These are phyloP conservation scores for Marasmarcha lunaedactyla DNA, from an alignment of 2,888 invertebrate species.

Conservation along the genomic window DNA sequence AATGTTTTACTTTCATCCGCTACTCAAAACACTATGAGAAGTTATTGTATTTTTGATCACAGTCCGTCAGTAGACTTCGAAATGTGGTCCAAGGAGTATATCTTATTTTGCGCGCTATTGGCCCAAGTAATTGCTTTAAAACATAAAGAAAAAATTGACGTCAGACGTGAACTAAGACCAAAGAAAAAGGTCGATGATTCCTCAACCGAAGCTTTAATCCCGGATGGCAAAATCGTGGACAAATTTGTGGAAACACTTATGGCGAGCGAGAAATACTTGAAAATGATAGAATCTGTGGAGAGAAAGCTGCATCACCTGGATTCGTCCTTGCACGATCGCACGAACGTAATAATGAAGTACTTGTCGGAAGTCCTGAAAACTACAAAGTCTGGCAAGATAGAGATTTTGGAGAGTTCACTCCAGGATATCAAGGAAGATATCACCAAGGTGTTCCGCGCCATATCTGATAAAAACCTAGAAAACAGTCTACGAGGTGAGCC, in stretches of 20 bases:
- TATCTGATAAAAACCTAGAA: slow-evolving; percentile 16
- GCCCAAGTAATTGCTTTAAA: too few species aligned
- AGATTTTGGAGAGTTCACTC: slow-evolving; percentile 24
- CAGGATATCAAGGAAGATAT: slow-evolving; percentile 28
- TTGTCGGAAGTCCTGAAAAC: slow-evolving; percentile 34
- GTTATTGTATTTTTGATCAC: too few species aligned
- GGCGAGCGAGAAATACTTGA: slow-evolving; percentile 43
- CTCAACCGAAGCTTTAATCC: slow-evolving; percentile 3
- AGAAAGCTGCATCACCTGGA: slow-evolving; percentile 39
- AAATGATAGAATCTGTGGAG: slow-evolving; percentile 42
- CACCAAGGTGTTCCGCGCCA: slow-evolving; percentile 25
- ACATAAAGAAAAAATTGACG: too few species aligned
- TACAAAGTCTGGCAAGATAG: slow-evolving; percentile 23
- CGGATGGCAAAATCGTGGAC: slow-evolving; percentile 33
- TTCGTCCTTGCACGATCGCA: slow-evolving; percentile 35
- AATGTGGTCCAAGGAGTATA: too few species aligned
- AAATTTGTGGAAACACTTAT: slow-evolving; percentile 49
- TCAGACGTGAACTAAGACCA: neutral
- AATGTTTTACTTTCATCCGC: too few species aligned
- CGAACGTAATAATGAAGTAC: slow-evolving; percentile 40
- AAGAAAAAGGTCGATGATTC: neutral
- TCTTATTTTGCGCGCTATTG: too few species aligned
- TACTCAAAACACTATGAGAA: too few species aligned
- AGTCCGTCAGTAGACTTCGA: too few species aligned
- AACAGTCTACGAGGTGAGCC: too few species aligned